Evolutionary conservation across 2,113 vertebrate species (phyloP), one percentile per base, ranked within the genome.

Genomic region (Coptodon rendalli): DNA sequence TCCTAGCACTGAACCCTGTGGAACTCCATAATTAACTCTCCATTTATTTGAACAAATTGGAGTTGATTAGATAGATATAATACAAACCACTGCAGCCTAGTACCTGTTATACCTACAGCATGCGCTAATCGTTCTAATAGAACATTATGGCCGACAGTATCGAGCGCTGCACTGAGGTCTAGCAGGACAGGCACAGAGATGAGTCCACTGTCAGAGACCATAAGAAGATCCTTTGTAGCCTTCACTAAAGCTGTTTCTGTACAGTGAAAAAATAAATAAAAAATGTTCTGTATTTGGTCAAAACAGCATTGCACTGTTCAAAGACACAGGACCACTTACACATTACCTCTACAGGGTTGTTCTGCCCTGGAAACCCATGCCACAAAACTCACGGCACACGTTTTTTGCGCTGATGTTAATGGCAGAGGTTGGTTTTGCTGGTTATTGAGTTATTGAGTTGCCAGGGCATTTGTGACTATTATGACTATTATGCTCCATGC

Each of bases 301-400:
- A 71, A 71, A 43, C 12, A 43, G 36, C 36, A 71, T 43, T 43
- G 12, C 38, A 24, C 7, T 71, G 19, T 43, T 43, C 38, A 71
- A 40, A 71, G 34, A 71, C 12, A 43, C 14, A 43, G 66, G 66
- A 24, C 66, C 36, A 71, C 66, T 24, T 71, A 40, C 63, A 1
- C 19, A 40, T 24, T 40, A 68, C 36, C 19, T 36, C 59, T 5
- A 36, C 31, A 36, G 17, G 59, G 31, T 66, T 61, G 57, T 31
- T 66, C 6, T 36, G 34, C 63, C 0, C 36, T 43, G n/a, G 63
- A 40, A 68, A 68, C 11, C 12, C 36, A 71, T 71, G n/a, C 36
- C 3, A 2, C 1, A 0, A 40, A 71, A n/a, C 66, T 71, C n/a
- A n/a, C 0, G 7, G 1, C 66, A 24, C 12, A 24, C 63, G 43